Conservation (phyloP, 2,888 invertebrate species). For the Erpobdella octoculata region DNA sequence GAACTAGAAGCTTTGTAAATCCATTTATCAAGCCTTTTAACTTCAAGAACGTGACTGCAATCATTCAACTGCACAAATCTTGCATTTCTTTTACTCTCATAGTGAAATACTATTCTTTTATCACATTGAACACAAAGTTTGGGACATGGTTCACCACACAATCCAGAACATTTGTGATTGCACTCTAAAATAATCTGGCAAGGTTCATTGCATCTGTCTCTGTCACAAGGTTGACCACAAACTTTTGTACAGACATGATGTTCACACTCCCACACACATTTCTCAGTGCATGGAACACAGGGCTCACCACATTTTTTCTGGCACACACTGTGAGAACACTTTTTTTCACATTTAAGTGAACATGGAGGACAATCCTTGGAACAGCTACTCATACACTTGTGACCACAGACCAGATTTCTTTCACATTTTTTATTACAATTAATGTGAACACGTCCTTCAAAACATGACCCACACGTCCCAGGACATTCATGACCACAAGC, state of each 20-base stretch:
- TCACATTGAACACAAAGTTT: conserved; percentile 58
- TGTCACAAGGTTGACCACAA: conserved; percentile 51
- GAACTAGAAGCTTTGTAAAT: conserved; percentile 35
- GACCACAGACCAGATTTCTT: conserved; percentile 55
- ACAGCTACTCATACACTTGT: conserved; percentile 50
- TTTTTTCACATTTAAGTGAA: conserved; percentile 46
- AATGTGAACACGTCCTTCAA: conserved; percentile 59
- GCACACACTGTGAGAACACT: conserved; percentile 46
- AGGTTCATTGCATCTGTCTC: conserved; percentile 46
- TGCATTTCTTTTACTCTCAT: conserved; percentile 58
- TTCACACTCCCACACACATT: conserved; percentile 47
- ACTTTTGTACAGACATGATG: conserved; percentile 45
- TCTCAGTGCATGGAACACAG: conserved; percentile 47
- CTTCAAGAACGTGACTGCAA: conserved; percentile 50
- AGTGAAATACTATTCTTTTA: conserved; percentile 52
- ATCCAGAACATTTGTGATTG: conserved; percentile 61
- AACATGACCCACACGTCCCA: conserved; percentile 55
- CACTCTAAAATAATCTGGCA: conserved; percentile 52
- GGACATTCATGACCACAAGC: conserved; percentile 41
- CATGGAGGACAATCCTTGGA: conserved; percentile 50
- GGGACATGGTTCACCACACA: conserved; percentile 68
- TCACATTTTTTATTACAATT: conserved; percentile 59
- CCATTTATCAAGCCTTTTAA: conserved; percentile 47
- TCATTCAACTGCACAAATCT: conserved; percentile 46
- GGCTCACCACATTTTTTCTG: conserved; percentile 41